These are phyloP conservation scores for Lithobates pipiens DNA, from an alignment of 2,797 vertebrate genomes.

Conservation along the genomic window DNA sequence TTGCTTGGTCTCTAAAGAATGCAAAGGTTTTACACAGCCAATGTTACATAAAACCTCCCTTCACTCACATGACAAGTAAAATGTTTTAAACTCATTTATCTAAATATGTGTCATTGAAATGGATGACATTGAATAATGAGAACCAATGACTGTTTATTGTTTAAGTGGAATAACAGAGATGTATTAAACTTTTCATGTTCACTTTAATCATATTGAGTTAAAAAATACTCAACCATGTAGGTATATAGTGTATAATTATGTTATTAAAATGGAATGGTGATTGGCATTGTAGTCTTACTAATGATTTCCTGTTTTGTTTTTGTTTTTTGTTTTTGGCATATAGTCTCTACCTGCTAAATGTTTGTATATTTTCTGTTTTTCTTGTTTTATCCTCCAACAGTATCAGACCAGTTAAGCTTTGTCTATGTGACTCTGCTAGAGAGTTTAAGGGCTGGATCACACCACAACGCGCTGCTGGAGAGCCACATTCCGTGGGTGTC, in stretches of 20 bases:
- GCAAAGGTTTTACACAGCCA: conserved; percentile 34
- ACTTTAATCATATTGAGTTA: background rate
- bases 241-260: background rate
- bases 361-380: no score
- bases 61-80: conserved; percentile 39
- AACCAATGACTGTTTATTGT: conserved; percentile 6
- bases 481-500: no score
- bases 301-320: no score
- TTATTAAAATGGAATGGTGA: background rate
- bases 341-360: no score
- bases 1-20: conserved; percentile 19
- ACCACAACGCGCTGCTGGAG: no score
- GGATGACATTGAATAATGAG: conserved; percentile 21
- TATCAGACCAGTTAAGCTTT: no score
- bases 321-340: no score
- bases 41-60: conserved; percentile 44
- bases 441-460: no score
- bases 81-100: conserved; percentile 38
- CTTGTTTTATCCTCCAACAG: no score
- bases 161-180: background rate
- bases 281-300: no score
- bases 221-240: background rate
- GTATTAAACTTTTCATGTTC: background rate
- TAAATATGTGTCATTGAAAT: conserved; percentile 30
- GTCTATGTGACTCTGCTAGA: no score